Base-by-base conservation (phyloP, 92 coral and sea anemone species). In the Pocillopora grandis region DNA sequence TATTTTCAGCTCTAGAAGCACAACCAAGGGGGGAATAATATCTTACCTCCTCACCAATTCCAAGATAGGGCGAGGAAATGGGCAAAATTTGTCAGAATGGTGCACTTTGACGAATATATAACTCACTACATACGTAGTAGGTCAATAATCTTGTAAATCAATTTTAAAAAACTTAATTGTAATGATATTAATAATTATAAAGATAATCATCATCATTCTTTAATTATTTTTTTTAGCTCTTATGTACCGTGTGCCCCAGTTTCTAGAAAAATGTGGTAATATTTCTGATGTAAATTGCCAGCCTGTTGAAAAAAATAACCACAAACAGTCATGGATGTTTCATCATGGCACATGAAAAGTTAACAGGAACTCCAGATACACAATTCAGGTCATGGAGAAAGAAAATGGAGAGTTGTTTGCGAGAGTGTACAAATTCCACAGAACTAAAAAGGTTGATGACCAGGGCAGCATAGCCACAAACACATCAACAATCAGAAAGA, bases 71-170 rank as follows among this genome's bases (percentile, higher is more conserved):
- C 90, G 13, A 72, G 82, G 65, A 71, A 64, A 19, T 87, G 86
- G 90, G 90, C 80, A 11, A 80, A 59, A 67, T 58, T 78, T 18
- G 80, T 87, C 49, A 42, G 72, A 55, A 71, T 67, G 37, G 84
- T 79, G 0, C 64, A 78, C 68, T 78, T 76, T 77, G 88, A 85
- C 58, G 78, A 85, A 71, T 86, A 89, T 42, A 23, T 89, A 15
- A 84, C 92, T 4, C 92, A 82, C 13, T 89, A 89, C 70, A 79
- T 89, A 57, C 92, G 78, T 78, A 86, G 92, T 79, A 89, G 35
- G 27, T 23, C 27, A 23, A 23, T 23, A 23, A 23, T 23, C 27
- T 23, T 23, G 27, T 23, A 23, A 23, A 23, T 23, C 27, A 23
- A 23, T 23, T 23, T 23, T 23, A 23, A 23, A 23, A 23, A 23